Evolutionary conservation across 1,140 invertebrate genomes (phyloP), one percentile per base, ranked within the genome.

Genomic region (Drosophila novamexicana): DNA sequence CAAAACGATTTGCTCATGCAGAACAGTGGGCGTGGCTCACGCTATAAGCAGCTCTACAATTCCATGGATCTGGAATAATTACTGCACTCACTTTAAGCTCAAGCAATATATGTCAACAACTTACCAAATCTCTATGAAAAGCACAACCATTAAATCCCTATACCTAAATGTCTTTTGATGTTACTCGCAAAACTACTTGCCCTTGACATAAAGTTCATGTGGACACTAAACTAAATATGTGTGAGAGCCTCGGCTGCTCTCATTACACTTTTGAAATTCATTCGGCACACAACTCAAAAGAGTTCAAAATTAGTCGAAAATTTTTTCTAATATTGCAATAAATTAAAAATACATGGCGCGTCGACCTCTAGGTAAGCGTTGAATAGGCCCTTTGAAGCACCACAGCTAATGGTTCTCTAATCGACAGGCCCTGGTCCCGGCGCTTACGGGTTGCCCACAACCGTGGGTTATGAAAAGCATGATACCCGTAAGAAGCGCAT

Each of bases 341-440:
- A 68, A 50, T 37, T 59, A 59, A 18, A 36, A 6, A 34, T 75
- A 68, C 54, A 68, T 86, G 56, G 84, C 82, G 45, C 69, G 77
- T 44, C 45, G n/a, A 40, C 81, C 77, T 56, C 65, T 89, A 39
- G 89, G 89, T 91, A 65, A 85, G 67, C 53, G 6, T 12, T 18
- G 6, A 1, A 6, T 34, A 34, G 8, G 4, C 3, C 22, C 0
- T 5, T 29, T 10, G 14, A 3, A 16, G 6, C 1, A 36, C 16
- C 14, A 2, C 3, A 7, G 12, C 9, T 7, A 10, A 7, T 1
- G 1, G 10, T 5, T 16, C 57, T 10, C 36, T 5, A 6, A 29
- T 36, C 8, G 1, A 1, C 29, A 94, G 95, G 95, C 12, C 95
- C 95, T 52, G 95, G 95, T 34, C 95, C 95, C 6, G 94, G 94